Conservation (phyloP, 1,140 invertebrate species). For the Saccostrea echinata region DNA sequence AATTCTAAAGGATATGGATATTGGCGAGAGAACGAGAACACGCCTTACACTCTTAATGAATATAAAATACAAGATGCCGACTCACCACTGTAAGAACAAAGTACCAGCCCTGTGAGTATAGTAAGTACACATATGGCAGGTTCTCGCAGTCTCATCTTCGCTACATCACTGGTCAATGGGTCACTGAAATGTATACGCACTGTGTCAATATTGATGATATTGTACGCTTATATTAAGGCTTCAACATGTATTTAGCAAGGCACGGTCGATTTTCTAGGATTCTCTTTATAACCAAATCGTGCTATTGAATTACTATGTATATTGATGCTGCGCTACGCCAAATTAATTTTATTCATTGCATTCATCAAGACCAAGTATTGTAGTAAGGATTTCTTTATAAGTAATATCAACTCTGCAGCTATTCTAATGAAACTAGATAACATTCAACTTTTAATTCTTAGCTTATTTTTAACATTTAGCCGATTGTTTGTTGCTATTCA, state of each 20-base stretch:
- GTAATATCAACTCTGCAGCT: no score
- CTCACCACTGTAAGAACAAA: slow-evolving; percentile 4
- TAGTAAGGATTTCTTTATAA: no score
- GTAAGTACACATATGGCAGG: neutral
- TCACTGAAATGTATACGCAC: neutral
- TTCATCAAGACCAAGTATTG: no score
- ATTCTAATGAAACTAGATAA: no score
- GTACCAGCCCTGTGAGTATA: neutral
- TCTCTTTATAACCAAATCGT: neutral
- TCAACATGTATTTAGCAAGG: neutral
- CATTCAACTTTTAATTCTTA: no score
- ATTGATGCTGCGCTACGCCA: neutral
- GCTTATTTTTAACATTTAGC: no score
- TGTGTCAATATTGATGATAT: slow-evolving; percentile 10
- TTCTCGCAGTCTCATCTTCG: neutral
- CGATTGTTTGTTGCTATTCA: no score
- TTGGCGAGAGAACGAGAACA: no score
- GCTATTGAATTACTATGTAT: neutral
- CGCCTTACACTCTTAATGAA: no score
- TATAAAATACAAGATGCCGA: neutral
- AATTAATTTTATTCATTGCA: neutral
- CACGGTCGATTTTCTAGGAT: neutral
- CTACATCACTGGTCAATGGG: slow-evolving; percentile 35
- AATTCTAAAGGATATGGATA: no score
- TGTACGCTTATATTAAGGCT: neutral